Evolutionary conservation across 2,888 invertebrate species (phyloP), one percentile per base, ranked within the genome.

Genomic region (Drosophila demipolita): DNA sequence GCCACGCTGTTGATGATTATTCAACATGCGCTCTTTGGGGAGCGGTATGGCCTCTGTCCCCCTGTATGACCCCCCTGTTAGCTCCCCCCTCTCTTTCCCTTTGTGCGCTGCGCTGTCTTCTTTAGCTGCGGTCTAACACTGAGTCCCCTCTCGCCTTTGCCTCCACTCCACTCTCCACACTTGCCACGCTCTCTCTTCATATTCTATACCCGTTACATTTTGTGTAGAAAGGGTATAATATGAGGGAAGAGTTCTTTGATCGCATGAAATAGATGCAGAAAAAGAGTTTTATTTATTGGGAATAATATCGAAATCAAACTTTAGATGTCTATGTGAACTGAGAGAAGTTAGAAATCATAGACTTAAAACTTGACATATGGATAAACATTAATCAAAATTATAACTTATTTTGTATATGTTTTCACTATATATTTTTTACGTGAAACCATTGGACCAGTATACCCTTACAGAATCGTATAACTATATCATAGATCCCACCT

Each of bases 21-120:
- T 90, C 91, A 91, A 91, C 91, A 91, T 85, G 76, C 83, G 77
- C 85, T 90, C 91, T 86, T 69, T 80, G 61, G 91, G 91, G 91
- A 91, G 81, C 66, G 83, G 71, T 83, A 85, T 82, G 85, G 67
- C 79, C 78, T 67, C 48, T 65, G 50, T 67, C 55, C 45, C 52
- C 59, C 40, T 50, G 20, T 26, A 38, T n/a, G 32, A 7, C 57
- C 59, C 57, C 59, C 40, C 40, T 15, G 17, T 4, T 23, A 11
- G 23, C 36, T 23, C 5, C 33, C 40, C 20, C 33, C 40, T 5
- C 15, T 5, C 11, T 55, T 36, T n/a, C 59, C 54, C 59, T 52
- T 54, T 55, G 55, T 55, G 55, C 50, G 58, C 57, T 55, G 55
- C 50, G 61, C 57, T 72, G 70, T 68, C 82, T 87, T 82, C 80